Evolutionary conservation across 2,797 vertebrate species (phyloP).

Genomic region (Pelochelys cantorii): DNA sequence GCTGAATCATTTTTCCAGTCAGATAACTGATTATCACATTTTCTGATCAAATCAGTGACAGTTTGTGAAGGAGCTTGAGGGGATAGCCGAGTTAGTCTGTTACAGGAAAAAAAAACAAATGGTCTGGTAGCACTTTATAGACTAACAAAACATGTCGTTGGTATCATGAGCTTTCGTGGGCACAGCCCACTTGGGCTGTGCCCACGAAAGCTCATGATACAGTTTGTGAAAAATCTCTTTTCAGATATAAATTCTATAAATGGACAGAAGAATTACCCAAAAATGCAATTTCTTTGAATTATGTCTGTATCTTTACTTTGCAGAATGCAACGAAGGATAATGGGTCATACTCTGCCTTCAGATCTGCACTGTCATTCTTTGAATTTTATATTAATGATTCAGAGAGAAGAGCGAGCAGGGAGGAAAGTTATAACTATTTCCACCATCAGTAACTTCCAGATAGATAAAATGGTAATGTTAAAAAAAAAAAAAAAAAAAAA

Average conservation of each 20-base stretch:
- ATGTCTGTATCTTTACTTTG: not conserved
- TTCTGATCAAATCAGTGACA: not conserved
- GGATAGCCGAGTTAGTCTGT: no score
- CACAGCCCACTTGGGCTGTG: no score
- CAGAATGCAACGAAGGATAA: not conserved
- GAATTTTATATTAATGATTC: not conserved
- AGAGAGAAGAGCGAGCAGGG: not conserved
- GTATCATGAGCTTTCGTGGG: no score
- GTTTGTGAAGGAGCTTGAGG: not conserved
- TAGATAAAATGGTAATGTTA: not conserved
- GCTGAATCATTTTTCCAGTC: not conserved
- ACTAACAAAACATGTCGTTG: no score
- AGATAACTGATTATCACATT: not conserved
- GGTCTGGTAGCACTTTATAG: no score
- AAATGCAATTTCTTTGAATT: not conserved
- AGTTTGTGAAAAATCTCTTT: not conserved
- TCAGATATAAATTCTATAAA: not conserved
- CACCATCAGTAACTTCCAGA: not conserved
- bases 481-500: no score
- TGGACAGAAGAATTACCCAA: no score
- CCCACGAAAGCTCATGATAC: no score
- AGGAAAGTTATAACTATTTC: not conserved
- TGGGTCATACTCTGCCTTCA: not conserved
- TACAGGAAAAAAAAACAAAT: no score
- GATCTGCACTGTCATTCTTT: not conserved